Percentiles rank a stretch among this genome's conserved stretches.
phyloP scores from a whole-genome alignment of 2,113 vertebrate species.

The Acrocephalus kingi region DNA sequence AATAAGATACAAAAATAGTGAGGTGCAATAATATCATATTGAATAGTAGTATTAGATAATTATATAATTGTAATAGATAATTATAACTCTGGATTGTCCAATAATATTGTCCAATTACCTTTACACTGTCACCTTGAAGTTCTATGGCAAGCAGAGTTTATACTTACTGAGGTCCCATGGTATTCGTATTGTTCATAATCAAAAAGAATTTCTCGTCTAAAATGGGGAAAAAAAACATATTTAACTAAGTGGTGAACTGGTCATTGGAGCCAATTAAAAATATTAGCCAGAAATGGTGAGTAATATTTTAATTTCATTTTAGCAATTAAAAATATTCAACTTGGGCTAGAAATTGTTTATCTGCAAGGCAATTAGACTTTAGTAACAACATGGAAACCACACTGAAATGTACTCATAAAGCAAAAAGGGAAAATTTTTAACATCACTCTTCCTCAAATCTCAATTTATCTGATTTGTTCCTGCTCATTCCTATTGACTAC shows the following conservation, averaged over 20 bases:
- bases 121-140: neutral
- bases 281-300: neutral
- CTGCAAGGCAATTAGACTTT: neutral
- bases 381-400: neutral
- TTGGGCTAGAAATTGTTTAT: neutral
- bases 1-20: neutral
- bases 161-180: constrained; percentile 94
- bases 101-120: neutral
- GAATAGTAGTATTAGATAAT: neutral
- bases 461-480: neutral
- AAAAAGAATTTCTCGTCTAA: constrained; percentile 92
- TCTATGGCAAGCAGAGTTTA: neutral
- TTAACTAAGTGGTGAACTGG: neutral
- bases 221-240: neutral
- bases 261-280: neutral
- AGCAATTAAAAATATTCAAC: neutral
- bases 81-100: neutral
- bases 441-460: neutral
- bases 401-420: neutral
- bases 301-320: neutral
- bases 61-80: neutral
- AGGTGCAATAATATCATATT: neutral
- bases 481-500: neutral
- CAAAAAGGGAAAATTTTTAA: neutral
- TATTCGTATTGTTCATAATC: constrained; percentile 98